Base-by-base conservation (phyloP, 2,113 vertebrate species). In the Pipra filicauda region DNA sequence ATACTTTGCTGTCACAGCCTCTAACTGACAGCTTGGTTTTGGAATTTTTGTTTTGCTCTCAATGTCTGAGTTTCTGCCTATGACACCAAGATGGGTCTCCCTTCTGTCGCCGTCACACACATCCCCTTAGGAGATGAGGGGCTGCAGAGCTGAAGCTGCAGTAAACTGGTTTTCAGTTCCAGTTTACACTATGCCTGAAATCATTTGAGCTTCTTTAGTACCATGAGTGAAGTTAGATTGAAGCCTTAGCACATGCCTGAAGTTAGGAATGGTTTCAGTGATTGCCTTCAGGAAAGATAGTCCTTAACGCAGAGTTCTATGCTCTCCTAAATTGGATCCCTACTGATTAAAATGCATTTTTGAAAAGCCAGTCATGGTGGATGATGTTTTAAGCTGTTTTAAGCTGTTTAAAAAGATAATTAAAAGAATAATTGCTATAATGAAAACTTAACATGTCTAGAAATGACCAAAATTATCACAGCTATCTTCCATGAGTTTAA, bases 401-500 rank as follows among this genome's bases (percentile, higher is more conserved):
- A 83, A 85, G 54, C 5, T 71, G 46, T 83, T 95, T 83, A 26
- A 89, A 74, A 88, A 89, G 49, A 87, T 73, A 91, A 93, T 85
- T 85, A 80, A 90, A 96, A 96, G 75, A 90, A 80, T 91, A 85
- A 91, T 83, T 85, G 48, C 43, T 77, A 44, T 62, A 88, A 86
- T 90, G 72, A 93, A 96, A 88, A 88, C 31, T 35, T 52, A 91
- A 64, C 43, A 43, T 78, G 67, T 69, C 51, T 90, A 64, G 67
- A 96, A 91, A 77, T 67, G 8, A 88, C 48, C 64, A 66, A 71
- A 94, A 92, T 88, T 89, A 93, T 67, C 48, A 71, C 79, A 71
- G 91, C 90, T 97, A 94, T 89, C 93, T 90, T 96, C 86, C 87
- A 12, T 69, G 82, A 91, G 72, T 96, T 94, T 83, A 89, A 88